Base-by-base conservation (phyloP, 2,888 invertebrate species). In the Matsumyia berberina region DNA sequence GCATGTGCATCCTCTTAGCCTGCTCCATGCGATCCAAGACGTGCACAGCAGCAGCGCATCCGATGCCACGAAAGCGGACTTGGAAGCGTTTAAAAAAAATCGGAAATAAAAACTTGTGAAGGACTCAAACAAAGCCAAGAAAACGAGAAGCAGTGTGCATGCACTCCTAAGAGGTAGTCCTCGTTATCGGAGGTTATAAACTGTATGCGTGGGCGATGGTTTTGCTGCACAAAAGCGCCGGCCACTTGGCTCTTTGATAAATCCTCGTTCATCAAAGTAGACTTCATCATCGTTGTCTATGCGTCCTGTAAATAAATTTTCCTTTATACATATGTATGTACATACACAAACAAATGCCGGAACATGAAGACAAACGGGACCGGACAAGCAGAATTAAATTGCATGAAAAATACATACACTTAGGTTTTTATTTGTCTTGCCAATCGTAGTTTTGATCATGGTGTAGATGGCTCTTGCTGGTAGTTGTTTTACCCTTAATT, bases 71-170 rank as follows among this genome's bases (percentile, higher is more conserved):
- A 66, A 79, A 64, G 64, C 58, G 64, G 62, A 78, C 49, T 53
- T 51, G 64, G 29, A 73, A 39, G 55, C 72, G 19, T 69, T 79
- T 85, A 58, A 69, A 74, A 80, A 69, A 74, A 79, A 85, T 80
- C 80, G 80, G 66, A 85, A 80, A 80, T 70, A 76, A 76, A 58
- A 80, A 80, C 80, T 69, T 74, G 66, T 66, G 58, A 66, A 58
- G 33, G 44, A 64, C 57, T 37, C 62, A 66, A 77, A 73, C 49
- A 67, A 78, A 69, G 19, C 0, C 6, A 39, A 11, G 17, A 31
- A 17, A 31, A 7, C 1, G 42, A 3, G 33, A 69, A 49, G 57
- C 35, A 29, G 57, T 51, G 46, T 39, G 44, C 49, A 73, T 60
- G 53, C 49, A 53, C 58, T 58, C 24, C n/a, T 44, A 74, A 39